phyloP scores from a whole-genome alignment of 2,797 vertebrate genomes.

The Gallinago nigripennis region DNA sequence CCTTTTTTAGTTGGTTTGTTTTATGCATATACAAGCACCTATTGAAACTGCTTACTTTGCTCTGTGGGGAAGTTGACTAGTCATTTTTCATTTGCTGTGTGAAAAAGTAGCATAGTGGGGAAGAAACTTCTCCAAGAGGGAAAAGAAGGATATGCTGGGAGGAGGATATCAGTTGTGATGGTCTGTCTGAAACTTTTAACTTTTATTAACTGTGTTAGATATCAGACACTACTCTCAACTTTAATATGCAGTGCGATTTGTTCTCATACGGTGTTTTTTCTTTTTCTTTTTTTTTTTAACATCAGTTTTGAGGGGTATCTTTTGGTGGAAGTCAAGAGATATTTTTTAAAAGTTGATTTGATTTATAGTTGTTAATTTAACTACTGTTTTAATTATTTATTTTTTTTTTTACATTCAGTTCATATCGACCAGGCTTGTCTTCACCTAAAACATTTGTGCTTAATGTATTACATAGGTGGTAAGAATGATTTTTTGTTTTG shows the following conservation, averaged over 20 bases:
- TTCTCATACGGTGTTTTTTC: constrained; percentile 83
- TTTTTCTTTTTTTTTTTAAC: constrained; percentile 34
- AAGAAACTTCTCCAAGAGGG: not conserved
- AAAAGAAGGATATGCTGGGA: not conserved
- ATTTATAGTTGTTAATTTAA: not conserved
- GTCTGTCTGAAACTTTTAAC: not conserved
- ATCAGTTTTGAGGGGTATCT: not conserved
- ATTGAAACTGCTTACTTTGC: not conserved
- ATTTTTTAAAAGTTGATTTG: constrained; percentile 2
- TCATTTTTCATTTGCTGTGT: not conserved
- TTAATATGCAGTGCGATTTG: constrained; percentile 77
- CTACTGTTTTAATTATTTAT: constrained; percentile 38
- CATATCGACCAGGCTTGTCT: constrained; percentile 83
- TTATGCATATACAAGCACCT: not conserved
- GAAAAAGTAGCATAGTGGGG: not conserved
- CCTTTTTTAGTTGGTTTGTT: not conserved
- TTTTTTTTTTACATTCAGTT: constrained; percentile 86
- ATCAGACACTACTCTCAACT: not conserved
- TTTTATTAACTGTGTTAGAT: not conserved
- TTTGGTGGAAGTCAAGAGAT: constrained; percentile 28
- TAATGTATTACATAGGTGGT: constrained; percentile 92
- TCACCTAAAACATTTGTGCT: constrained; percentile 90
- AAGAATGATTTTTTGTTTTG: constrained; percentile 76
- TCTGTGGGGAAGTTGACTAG: not conserved
- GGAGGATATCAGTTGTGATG: not conserved